These are phyloP conservation scores for Bactericera cockerelli DNA, from an alignment of 1,140 invertebrate species.

Conservation along the genomic window DNA sequence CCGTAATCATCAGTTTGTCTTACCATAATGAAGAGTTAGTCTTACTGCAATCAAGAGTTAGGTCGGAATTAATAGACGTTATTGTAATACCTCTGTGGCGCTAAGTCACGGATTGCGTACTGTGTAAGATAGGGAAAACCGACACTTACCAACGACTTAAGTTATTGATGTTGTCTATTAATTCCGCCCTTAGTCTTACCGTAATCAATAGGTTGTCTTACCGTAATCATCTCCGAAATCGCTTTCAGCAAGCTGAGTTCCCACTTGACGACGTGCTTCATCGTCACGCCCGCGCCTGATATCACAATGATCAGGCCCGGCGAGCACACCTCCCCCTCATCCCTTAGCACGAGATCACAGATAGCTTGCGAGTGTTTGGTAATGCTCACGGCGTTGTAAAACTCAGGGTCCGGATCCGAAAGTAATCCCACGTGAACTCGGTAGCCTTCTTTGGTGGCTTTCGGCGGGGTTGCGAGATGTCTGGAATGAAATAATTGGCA, in stretches of 20 bases:
- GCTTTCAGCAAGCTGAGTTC: not conserved
- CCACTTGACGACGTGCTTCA: not conserved
- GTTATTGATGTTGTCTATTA: too few species aligned
- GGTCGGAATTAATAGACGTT: too few species aligned
- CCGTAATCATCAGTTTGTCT: too few species aligned
- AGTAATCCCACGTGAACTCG: constrained; percentile 1
- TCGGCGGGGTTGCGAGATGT: constrained; percentile 29
- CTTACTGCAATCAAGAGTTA: too few species aligned
- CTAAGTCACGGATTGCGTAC: too few species aligned
- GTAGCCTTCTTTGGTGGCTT: constrained; percentile 25
- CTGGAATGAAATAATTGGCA: too few species aligned
- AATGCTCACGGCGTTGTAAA: not conserved
- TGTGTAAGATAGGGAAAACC: too few species aligned
- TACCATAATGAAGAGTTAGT: too few species aligned
- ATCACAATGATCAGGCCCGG: not conserved
- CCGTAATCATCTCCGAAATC: not conserved
- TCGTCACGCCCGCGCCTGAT: not conserved
- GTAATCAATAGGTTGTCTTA: too few species aligned
- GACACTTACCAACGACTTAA: too few species aligned
- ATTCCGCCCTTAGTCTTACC: too few species aligned
- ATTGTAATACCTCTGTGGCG: too few species aligned
- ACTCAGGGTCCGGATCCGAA: constrained; percentile 10
- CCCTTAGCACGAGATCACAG: not conserved
- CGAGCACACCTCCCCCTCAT: not conserved
- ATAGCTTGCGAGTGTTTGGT: constrained; percentile 6